Base-by-base conservation (phyloP, 2,888 invertebrate species). In the Chloromyia formosa region DNA sequence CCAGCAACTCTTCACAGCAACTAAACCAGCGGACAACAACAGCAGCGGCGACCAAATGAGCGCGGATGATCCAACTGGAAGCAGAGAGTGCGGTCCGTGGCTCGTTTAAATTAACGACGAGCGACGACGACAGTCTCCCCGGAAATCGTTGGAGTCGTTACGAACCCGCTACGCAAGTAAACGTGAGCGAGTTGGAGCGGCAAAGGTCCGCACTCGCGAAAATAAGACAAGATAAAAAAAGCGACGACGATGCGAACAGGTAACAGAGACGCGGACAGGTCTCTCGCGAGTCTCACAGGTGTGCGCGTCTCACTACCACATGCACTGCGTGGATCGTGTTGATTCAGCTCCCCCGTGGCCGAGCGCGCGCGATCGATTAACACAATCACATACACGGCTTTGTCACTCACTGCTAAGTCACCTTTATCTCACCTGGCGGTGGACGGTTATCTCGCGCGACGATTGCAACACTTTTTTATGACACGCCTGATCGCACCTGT, bases 211-310 rank as follows among this genome's bases (percentile, higher is more conserved):
- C 27, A 35, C 27, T 35, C 27, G 27, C 27, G 27, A 35, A 35
- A 35, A 4, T 35, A 35, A 35, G 7, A 35, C 16, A 20, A 16
- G 18, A n/a, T 3, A 40, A 66, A 20, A 49, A 20, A 66, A n/a
- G n/a, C n/a, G n/a, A n/a, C n/a, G n/a, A n/a, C n/a, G n/a, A n/a
- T 45, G 62, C 66, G 22, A 66, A 66, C 66, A 66, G 66, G 66
- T 66, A 49, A 49, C 4, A n/a, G 49, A 49, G 16, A 12, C 14
- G 14, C 66, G 16, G 45, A 20, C 22, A 45, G n/a, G 45, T 49
- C 66, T 49, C 66, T 62, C 35, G 40, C 27, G 49, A 3, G 7
- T 60, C 22, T 12, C 49, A 49, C 66, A 66, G 66, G 66, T 66
- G 66, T 66, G 66, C 64, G 64, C 64, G 61, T 5, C 12, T 27